These are phyloP conservation scores for Sciurus carolinensis DNA, from an alignment of 2,797 vertebrate genomes.

Conservation along the genomic window DNA sequence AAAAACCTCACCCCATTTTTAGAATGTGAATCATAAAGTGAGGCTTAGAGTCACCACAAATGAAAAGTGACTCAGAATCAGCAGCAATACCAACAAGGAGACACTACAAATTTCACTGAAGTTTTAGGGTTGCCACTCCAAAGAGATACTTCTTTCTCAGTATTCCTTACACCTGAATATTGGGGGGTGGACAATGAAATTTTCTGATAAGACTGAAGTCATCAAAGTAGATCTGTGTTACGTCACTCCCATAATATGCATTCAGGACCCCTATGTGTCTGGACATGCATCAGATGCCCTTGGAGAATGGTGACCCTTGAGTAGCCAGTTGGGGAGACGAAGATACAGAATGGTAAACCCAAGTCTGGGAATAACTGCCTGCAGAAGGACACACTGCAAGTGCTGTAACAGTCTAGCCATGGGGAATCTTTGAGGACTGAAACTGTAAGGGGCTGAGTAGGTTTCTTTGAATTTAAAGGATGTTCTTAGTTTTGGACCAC, in stretches of 20 bases:
- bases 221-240: neutral
- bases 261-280: neutral
- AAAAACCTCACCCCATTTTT: slow-evolving; percentile 79
- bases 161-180: neutral
- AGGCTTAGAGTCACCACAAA: slow-evolving; percentile 61
- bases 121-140: slow-evolving; percentile 25
- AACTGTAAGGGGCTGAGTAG: neutral
- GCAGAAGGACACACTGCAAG: neutral
- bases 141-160: neutral
- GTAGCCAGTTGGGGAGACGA: neutral
- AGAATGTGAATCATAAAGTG: slow-evolving; percentile 78
- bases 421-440: neutral
- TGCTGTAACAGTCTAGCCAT: neutral
- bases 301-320: neutral
- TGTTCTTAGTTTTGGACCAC: neutral
- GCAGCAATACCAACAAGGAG: slow-evolving; percentile 14
- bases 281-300: neutral
- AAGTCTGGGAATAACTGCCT: neutral
- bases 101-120: neutral
- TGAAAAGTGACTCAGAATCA: slow-evolving; percentile 70
- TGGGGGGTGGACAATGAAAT: neutral
- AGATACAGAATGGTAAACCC: neutral
- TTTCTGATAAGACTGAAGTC: neutral
- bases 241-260: neutral
- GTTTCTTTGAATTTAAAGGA: neutral